phyloP scores from a whole-genome alignment of 2,797 vertebrate species.

The Acomys russatus region DNA sequence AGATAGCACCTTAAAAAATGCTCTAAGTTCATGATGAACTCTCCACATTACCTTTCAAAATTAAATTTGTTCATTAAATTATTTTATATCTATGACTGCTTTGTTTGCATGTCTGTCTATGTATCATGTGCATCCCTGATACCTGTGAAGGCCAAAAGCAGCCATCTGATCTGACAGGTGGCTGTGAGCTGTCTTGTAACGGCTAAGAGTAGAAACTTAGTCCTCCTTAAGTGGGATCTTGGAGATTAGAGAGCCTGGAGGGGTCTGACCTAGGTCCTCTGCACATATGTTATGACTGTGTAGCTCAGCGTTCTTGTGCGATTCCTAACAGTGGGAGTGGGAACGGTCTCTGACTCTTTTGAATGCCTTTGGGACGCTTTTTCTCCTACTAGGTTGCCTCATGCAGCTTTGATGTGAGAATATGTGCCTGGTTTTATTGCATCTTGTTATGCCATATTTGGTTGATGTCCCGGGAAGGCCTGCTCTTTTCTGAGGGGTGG shows the following conservation, averaged over 20 bases:
- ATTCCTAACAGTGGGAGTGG: not conserved
- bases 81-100: not conserved
- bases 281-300: not conserved
- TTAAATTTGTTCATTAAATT: not conserved
- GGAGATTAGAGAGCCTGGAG: not conserved
- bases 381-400: not conserved
- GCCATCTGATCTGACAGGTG: not conserved
- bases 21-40: not conserved
- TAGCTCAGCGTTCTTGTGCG: not conserved
- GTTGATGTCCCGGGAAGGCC: not conserved
- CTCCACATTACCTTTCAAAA: not conserved
- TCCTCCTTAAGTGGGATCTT: not conserved
- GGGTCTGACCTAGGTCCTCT: not conserved
- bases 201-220: not conserved
- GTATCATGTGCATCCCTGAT: not conserved
- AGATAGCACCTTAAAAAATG: not conserved
- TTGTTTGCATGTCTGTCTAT: not conserved
- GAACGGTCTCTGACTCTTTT: not conserved
- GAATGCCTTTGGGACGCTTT: not conserved
- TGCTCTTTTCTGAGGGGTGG: not conserved
- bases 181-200: not conserved
- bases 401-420: not conserved
- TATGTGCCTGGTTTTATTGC: not conserved
- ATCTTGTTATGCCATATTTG: not conserved
- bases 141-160: not conserved